These are phyloP conservation scores for Incurvaria masculella DNA, from an alignment of 2,888 invertebrate genomes.

Conservation along the genomic window DNA sequence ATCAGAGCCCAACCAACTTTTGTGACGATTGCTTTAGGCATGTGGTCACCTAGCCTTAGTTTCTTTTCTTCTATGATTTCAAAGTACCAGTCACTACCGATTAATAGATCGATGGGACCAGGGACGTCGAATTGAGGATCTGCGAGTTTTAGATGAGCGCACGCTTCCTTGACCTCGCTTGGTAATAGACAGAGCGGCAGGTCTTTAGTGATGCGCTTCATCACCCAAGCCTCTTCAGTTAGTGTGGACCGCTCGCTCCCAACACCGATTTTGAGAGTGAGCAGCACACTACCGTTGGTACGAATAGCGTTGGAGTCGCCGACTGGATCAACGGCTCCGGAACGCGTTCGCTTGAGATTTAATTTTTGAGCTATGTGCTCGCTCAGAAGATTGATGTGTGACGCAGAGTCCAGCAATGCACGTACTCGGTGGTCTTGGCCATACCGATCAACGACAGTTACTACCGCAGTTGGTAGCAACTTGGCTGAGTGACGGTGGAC, in stretches of 20 bases:
- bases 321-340: not conserved
- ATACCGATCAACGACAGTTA: not conserved
- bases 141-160: not conserved
- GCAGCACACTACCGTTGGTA: not conserved
- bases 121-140: not conserved
- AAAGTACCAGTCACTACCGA: not conserved
- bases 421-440: not conserved
- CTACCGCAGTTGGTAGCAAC: not conserved
- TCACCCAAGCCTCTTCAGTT: not conserved
- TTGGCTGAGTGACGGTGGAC: not conserved
- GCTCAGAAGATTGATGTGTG: not conserved
- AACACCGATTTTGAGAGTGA: not conserved
- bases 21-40: not conserved
- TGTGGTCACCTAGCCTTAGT: not conserved
- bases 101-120: not conserved
- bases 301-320: not conserved
- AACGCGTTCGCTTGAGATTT: not conserved
- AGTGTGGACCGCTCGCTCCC: not conserved
- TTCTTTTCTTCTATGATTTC: not conserved
- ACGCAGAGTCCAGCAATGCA: not conserved
- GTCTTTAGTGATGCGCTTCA: not conserved
- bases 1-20: conserved; percentile 3
- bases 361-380: not conserved
- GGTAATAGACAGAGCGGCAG: not conserved
- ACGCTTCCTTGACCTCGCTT: not conserved